Percentiles rank a stretch among this genome's conserved stretches.
These are phyloP conservation scores for Tachycineta bicolor DNA, from an alignment of 2,113 vertebrate genomes.

Conservation along the genomic window DNA sequence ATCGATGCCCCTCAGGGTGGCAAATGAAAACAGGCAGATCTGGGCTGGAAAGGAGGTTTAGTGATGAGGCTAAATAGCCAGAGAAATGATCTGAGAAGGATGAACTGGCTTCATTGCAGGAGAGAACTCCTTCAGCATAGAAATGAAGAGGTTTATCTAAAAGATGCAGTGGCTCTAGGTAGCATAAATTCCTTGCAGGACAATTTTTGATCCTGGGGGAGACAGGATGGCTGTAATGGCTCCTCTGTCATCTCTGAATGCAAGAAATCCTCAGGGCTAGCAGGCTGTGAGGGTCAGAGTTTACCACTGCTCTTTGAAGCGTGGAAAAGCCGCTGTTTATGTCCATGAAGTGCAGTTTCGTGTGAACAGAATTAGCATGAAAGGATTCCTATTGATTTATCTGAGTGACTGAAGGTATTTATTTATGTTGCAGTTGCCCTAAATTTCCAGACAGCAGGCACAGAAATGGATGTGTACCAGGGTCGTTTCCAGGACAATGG, in stretches of 20 bases:
- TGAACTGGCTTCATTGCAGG: not conserved
- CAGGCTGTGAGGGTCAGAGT: not conserved
- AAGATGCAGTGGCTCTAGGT: not conserved
- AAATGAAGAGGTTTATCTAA: not conserved
- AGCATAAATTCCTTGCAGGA: not conserved
- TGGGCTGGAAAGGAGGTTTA: not conserved
- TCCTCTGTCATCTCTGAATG: not conserved
- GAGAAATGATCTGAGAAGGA: not conserved
- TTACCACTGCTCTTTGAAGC: not conserved
- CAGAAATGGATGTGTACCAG: slow-evolving; percentile 94
- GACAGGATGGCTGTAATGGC: not conserved
- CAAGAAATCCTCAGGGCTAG: not conserved
- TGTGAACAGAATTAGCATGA: not conserved
- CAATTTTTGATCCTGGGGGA: not conserved
- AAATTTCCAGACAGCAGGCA: slow-evolving; percentile 91
- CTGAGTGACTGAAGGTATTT: not conserved
- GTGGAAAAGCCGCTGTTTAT: not conserved
- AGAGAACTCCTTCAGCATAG: not conserved
- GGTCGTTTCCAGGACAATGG: slow-evolving; percentile 90
- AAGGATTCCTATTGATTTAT: not conserved
- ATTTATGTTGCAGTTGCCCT: slow-evolving; percentile 84
- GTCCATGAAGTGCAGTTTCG: not conserved
- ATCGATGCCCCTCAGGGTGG: not conserved
- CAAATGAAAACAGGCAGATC: not conserved
- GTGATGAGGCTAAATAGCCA: not conserved